phyloP scores from a whole-genome alignment of 2,113 vertebrate genomes.

The Nesogale talazaci region DNA sequence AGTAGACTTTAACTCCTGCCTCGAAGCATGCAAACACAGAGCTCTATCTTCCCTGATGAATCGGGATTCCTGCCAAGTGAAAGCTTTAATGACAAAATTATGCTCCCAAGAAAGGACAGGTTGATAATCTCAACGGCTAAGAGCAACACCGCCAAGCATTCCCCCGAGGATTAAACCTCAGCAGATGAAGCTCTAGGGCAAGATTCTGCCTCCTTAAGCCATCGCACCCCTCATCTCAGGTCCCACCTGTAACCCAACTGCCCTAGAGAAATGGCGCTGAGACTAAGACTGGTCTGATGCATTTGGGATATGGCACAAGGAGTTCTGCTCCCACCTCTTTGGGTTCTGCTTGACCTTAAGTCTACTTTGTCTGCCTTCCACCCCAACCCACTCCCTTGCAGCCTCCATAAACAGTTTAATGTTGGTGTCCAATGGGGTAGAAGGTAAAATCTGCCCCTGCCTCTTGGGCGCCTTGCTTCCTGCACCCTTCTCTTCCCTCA shows the following conservation, averaged over 20 bases:
- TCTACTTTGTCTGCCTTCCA: not conserved
- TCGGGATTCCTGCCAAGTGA: conserved; percentile 64
- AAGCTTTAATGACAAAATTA: conserved; percentile 75
- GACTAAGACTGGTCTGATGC: not conserved
- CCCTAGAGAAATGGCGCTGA: not conserved
- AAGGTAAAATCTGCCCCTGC: not conserved
- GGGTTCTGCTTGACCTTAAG: not conserved
- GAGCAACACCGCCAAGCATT: conserved; percentile 26
- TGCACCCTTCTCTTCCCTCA: not conserved
- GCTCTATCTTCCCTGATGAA: conserved; percentile 70
- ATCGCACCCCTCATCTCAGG: too few relatives aligned
- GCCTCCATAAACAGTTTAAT: not conserved
- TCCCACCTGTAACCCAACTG: not conserved
- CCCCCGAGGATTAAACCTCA: not conserved
- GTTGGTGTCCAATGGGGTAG: not conserved
- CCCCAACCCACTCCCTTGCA: not conserved
- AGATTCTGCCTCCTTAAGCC: not conserved
- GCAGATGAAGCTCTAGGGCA: not conserved
- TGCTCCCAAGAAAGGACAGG: conserved; percentile 59
- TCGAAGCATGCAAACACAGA: conserved; percentile 75
- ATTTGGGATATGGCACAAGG: not conserved
- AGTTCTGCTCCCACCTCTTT: not conserved
- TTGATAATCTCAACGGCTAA: conserved; percentile 38
- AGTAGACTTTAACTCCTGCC: conserved; percentile 76
- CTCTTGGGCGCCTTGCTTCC: not conserved